Evolutionary conservation across 2,797 vertebrate genomes (phyloP).

Genomic region (Urophycis tenuis): DNA sequence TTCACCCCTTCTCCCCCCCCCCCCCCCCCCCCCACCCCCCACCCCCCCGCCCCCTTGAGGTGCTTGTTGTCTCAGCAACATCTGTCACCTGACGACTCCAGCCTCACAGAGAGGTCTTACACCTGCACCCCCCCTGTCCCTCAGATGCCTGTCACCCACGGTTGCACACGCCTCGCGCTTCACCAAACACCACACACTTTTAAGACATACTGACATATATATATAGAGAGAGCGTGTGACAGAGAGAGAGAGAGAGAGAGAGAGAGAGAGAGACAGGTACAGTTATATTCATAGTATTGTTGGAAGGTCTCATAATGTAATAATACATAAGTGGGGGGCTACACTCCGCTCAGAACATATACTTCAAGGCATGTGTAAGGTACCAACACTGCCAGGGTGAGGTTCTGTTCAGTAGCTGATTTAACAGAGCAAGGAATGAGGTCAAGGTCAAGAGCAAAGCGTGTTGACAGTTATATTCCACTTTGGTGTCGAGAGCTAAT

Average conservation of each 20-base stretch:
- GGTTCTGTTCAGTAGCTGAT: background rate
- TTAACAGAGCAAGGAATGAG: background rate
- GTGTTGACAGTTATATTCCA: background rate
- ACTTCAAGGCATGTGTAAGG: background rate
- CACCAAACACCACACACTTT: slow-evolving; percentile 1
- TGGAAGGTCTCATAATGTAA: background rate
- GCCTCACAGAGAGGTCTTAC: slow-evolving; percentile 1
- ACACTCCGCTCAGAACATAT: background rate
- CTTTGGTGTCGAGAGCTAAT: too few species aligned
- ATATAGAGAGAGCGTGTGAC: background rate
- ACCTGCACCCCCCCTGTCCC: background rate
- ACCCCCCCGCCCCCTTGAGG: background rate
- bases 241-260: background rate
- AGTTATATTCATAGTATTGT: background rate
- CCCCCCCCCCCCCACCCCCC: background rate
- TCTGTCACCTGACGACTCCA: background rate
- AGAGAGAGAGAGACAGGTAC: background rate
- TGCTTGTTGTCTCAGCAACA: background rate
- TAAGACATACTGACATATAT: background rate
- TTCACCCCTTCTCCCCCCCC: background rate
- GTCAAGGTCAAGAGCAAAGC: background rate
- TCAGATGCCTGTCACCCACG: background rate
- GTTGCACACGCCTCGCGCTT: background rate
- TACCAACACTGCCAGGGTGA: background rate
- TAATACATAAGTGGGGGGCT: background rate